phyloP scores from a whole-genome alignment of 2,888 invertebrate species.

The Mythimna ferrago region DNA sequence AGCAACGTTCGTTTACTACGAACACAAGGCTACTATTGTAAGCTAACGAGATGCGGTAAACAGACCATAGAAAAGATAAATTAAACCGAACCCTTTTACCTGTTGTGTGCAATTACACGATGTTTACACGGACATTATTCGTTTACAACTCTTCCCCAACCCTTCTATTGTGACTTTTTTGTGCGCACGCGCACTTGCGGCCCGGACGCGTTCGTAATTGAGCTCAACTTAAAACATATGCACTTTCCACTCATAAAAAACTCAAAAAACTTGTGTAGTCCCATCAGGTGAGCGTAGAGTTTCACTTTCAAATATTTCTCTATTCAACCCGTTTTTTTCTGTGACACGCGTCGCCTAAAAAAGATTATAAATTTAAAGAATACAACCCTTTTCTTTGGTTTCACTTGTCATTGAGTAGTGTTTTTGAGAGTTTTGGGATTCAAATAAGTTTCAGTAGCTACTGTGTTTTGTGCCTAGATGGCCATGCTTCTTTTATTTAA shows the following conservation, averaged over 20 bases:
- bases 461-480: background rate
- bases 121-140: conserved; percentile 89
- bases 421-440: background rate
- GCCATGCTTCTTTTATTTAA: background rate
- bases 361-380: conserved; percentile 59
- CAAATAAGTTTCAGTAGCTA: background rate
- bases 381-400: conserved; percentile 48
- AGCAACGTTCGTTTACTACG: background rate
- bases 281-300: conserved; percentile 75
- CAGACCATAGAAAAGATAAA: conserved; percentile 68
- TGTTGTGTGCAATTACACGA: conserved; percentile 87
- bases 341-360: conserved; percentile 69
- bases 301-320: conserved; percentile 80
- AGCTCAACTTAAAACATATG: conserved; percentile 68
- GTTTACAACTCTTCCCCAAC: conserved; percentile 85
- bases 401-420: conserved; percentile 1
- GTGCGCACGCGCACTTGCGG: conserved; percentile 80
- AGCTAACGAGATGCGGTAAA: conserved; percentile 42
- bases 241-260: conserved; percentile 56
- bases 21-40: background rate
- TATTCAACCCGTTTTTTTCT: conserved; percentile 75
- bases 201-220: conserved; percentile 78
- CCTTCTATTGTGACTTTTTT: conserved; percentile 86
- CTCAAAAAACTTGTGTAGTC: conserved; percentile 57
- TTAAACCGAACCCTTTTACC: conserved; percentile 82